A percentile compares a stretch with the other conserved stretches of the same genome.
Evolutionary conservation across 2,113 vertebrate genomes (phyloP).

Genomic region (Chascanopsetta lugubris): DNA sequence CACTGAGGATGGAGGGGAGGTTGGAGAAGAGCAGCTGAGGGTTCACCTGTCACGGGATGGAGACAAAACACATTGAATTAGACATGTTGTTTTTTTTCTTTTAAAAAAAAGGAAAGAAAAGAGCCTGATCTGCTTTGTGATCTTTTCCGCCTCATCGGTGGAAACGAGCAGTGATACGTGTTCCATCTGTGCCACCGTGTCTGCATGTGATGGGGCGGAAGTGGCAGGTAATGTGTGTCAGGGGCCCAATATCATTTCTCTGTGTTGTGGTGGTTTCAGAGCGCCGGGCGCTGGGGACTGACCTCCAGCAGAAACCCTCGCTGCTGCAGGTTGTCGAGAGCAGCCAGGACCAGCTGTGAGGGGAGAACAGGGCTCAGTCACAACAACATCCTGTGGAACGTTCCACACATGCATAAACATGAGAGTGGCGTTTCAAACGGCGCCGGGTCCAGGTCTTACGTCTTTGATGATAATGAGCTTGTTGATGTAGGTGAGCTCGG

Average conservation of each 20-base stretch:
- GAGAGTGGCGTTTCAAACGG: too few relatives aligned
- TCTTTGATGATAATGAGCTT: slow-evolving; percentile 83
- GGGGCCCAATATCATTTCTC: too few relatives aligned
- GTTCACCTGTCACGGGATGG: slow-evolving; percentile 69
- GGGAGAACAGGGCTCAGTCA: slow-evolving; percentile 12
- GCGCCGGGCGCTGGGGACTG: slow-evolving; percentile 53
- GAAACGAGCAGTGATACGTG: slow-evolving; percentile 48
- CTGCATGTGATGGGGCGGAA: slow-evolving; percentile 46
- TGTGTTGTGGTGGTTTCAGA: slow-evolving; percentile 13
- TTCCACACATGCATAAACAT: neutral
- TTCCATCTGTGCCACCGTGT: slow-evolving; percentile 51
- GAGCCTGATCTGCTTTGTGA: slow-evolving; percentile 34
- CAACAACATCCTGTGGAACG: slow-evolving; percentile 35
- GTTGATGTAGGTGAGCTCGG: slow-evolving; percentile 83
- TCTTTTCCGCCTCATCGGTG: slow-evolving; percentile 65
- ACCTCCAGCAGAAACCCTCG: slow-evolving; percentile 83
- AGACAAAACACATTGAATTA: slow-evolving; percentile 19
- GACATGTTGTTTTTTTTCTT: too few relatives aligned
- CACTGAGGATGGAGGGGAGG: slow-evolving; percentile 78
- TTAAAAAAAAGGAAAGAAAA: slow-evolving; percentile 16
- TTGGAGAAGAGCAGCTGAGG: slow-evolving; percentile 81
- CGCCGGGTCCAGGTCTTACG: slow-evolving; percentile 64
- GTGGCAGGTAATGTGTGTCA: slow-evolving; percentile 36
- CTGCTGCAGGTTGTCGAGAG: slow-evolving; percentile 80
- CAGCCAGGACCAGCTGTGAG: slow-evolving; percentile 80